Percentiles rank a stretch among this genome's conserved stretches.
Conservation (phyloP, 2,888 invertebrate genomes). For the Megastigmus dorsalis region DNA sequence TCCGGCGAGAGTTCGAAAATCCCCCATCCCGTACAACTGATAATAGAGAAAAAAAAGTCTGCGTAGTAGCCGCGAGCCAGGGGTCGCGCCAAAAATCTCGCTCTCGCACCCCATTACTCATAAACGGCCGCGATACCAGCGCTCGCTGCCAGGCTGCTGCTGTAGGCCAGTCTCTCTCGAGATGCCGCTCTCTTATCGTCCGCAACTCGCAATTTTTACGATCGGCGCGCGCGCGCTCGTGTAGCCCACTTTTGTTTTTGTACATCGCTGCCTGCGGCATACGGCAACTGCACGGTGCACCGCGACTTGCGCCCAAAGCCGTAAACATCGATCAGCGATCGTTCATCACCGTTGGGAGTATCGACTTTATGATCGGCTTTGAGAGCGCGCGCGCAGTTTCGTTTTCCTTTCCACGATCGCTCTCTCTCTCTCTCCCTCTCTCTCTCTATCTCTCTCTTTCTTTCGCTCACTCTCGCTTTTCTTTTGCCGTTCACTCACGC, state of each 20-base stretch:
- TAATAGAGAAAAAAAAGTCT: too few relatives aligned
- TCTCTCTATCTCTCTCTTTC: slow-evolving; percentile 7
- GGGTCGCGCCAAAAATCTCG: not conserved
- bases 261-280: slow-evolving; percentile 40
- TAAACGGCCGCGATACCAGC: slow-evolving; percentile 30
- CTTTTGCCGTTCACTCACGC: too few relatives aligned
- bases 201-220: slow-evolving; percentile 25
- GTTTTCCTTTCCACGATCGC: not conserved
- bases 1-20: too few relatives aligned
- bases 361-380: slow-evolving; percentile 63
- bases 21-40: too few relatives aligned
- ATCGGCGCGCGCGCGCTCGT: not conserved
- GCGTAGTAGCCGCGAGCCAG: not conserved
- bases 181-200: slow-evolving; percentile 29
- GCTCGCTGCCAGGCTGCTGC: not conserved
- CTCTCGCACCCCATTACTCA: slow-evolving; percentile 44
- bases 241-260: too few relatives aligned
- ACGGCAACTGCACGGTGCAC: not conserved
- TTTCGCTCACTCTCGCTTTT: slow-evolving; percentile 8
- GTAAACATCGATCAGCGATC: slow-evolving; percentile 63
- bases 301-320: slow-evolving; percentile 28
- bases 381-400: slow-evolving; percentile 44
- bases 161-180: slow-evolving; percentile 20
- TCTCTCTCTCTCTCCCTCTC: not conserved
- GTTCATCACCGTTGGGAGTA: slow-evolving; percentile 59